Conservation (phyloP, 2,113 vertebrate species). For the Notothenia coriiceps region DNA sequence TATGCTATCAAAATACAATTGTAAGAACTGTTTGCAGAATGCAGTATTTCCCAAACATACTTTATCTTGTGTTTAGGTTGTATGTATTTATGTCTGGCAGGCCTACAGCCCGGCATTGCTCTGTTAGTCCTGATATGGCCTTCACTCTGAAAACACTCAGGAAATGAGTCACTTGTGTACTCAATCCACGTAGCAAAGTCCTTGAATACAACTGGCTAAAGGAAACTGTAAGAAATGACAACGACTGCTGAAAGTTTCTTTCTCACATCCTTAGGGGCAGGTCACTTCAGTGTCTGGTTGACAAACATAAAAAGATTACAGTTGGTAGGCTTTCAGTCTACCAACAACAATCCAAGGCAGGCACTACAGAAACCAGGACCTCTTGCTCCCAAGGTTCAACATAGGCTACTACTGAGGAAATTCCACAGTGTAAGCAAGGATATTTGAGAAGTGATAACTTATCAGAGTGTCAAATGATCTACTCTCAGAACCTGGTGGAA, state of each 20-base stretch:
- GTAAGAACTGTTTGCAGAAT: background rate
- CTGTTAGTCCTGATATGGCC: background rate
- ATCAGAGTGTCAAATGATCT: slow-evolving; percentile 35
- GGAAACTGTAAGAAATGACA: slow-evolving; percentile 21
- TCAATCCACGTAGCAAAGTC: slow-evolving; percentile 7
- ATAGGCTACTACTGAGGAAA: slow-evolving; percentile 4
- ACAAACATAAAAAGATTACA: background rate
- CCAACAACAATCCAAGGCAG: background rate
- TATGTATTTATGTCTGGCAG: slow-evolving; percentile 2
- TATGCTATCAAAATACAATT: background rate
- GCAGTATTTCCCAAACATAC: background rate
- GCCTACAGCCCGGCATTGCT: background rate
- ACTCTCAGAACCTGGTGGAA: slow-evolving; percentile 2
- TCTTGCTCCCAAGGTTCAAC: slow-evolving; percentile 21
- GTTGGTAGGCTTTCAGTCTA: background rate
- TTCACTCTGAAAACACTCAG: slow-evolving; percentile 14
- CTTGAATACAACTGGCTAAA: background rate
- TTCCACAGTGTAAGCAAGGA: slow-evolving; percentile 22
- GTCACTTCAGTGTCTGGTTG: background rate
- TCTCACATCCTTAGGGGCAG: slow-evolving; percentile 8
- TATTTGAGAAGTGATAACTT: slow-evolving; percentile 42
- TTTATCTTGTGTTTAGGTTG: slow-evolving; percentile 2
- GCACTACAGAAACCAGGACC: background rate
- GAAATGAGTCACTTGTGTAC: slow-evolving; percentile 48
- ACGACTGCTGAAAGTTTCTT: background rate